A percentile compares a stretch with the other conserved stretches of the same genome.
These are phyloP conservation scores for Globicephala melas DNA, from an alignment of 2,113 vertebrate genomes.

Conservation along the genomic window DNA sequence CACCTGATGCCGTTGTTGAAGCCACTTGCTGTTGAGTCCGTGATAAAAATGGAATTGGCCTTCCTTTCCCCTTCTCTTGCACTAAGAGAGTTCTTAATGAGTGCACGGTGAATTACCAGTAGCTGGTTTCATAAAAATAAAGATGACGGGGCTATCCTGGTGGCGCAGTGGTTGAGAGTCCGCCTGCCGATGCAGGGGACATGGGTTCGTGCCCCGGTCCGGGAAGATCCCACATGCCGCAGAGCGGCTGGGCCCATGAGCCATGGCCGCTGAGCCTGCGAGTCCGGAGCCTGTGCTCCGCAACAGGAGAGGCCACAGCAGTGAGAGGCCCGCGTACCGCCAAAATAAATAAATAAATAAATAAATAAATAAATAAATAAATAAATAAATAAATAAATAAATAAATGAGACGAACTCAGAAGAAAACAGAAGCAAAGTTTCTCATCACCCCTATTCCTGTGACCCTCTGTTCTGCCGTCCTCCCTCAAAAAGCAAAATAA, in stretches of 20 bases:
- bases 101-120: neutral
- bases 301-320: too few relatives aligned
- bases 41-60: neutral
- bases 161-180: too few relatives aligned
- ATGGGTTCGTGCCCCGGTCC: too few relatives aligned
- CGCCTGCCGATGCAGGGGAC: too few relatives aligned
- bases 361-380: neutral
- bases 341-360: neutral
- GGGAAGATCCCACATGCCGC: too few relatives aligned
- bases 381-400: neutral
- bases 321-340: too few relatives aligned
- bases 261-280: too few relatives aligned
- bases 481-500: neutral
- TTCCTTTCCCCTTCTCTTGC: constrained; percentile 35
- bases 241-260: too few relatives aligned
- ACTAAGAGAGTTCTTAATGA: constrained; percentile 32
- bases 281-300: too few relatives aligned
- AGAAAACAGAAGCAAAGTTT: constrained; percentile 55
- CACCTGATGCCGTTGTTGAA: neutral
- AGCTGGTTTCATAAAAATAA: constrained; percentile 44
- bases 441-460: neutral
- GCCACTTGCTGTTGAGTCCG: constrained; percentile 18
- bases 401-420: constrained; percentile 29
- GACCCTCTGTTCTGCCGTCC: neutral
- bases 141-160: neutral